Evolutionary conservation across 2,888 invertebrate species (phyloP).

Genomic region (Fragum sueziense): DNA sequence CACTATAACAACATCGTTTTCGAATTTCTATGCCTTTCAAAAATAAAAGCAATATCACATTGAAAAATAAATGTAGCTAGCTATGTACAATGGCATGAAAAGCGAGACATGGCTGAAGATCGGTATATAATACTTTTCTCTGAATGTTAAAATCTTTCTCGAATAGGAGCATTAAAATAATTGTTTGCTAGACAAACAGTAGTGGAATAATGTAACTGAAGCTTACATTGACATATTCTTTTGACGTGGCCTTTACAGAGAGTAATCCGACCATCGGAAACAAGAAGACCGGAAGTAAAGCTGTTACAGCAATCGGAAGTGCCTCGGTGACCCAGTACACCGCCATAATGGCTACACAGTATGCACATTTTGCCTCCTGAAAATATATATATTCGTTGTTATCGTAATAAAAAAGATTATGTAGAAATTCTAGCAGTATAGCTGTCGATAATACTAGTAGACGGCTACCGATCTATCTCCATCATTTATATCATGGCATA

Average conservation of each 20-base stretch:
- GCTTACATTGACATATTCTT: slow-evolving; percentile 70
- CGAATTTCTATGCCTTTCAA: too few species aligned
- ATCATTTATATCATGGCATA: not conserved
- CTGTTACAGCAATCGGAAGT: slow-evolving; percentile 79
- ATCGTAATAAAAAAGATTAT: not conserved
- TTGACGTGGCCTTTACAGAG: slow-evolving; percentile 62
- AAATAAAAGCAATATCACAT: too few species aligned
- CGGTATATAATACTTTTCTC: too few species aligned
- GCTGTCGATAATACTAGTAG: not conserved
- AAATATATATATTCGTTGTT: not conserved
- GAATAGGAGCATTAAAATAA: too few species aligned
- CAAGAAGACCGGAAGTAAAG: slow-evolving; percentile 76
- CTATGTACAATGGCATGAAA: too few species aligned
- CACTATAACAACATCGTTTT: too few species aligned
- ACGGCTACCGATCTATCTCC: not conserved
- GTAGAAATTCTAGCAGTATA: not conserved
- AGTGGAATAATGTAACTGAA: too few species aligned
- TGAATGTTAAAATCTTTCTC: too few species aligned
- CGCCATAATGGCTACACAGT: slow-evolving; percentile 76
- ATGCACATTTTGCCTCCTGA: slow-evolving; percentile 75
- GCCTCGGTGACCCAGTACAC: slow-evolving; percentile 79
- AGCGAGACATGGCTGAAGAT: too few species aligned
- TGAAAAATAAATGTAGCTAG: too few species aligned
- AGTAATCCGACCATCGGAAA: slow-evolving; percentile 68
- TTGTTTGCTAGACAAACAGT: too few species aligned